Conservation (phyloP, 2,797 vertebrate genomes). For the Catostomus latipinnis region DNA sequence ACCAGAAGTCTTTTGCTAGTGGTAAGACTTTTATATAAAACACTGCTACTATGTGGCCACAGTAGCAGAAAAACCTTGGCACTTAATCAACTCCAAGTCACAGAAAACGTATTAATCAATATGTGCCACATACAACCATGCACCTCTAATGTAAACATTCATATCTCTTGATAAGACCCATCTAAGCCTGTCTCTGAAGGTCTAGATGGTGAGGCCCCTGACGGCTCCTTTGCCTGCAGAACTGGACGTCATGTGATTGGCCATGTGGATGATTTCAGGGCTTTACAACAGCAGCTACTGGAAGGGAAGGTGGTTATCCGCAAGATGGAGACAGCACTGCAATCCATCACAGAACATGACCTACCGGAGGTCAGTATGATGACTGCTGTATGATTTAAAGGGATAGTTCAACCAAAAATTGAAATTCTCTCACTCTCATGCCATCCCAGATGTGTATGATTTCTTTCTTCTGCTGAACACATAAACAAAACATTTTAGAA, state of each 20-base stretch:
- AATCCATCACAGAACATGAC: slow-evolving; percentile 55
- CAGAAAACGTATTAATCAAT: not conserved
- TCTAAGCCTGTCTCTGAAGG: not conserved
- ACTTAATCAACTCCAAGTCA: not conserved
- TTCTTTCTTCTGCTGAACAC: too few species aligned
- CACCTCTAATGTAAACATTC: not conserved
- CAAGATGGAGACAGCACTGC: slow-evolving; percentile 73
- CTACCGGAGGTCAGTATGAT: slow-evolving; percentile 59
- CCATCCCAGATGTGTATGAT: too few species aligned
- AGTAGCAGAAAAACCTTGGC: not conserved
- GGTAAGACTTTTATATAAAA: slow-evolving; percentile 58
- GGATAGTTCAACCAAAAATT: too few species aligned
- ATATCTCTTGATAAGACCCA: slow-evolving; percentile 2
- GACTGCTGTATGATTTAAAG: not conserved
- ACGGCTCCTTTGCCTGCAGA: slow-evolving; percentile 64
- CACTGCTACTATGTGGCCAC: not conserved
- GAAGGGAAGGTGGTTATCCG: slow-evolving; percentile 77
- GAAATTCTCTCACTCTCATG: too few species aligned
- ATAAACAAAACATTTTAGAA: too few species aligned
- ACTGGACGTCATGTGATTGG: slow-evolving; percentile 75
- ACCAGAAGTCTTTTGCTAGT: slow-evolving; percentile 27
- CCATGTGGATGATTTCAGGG: slow-evolving; percentile 78
- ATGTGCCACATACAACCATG: not conserved
- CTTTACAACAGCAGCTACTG: slow-evolving; percentile 83
- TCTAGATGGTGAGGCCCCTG: slow-evolving; percentile 59